Conservation (phyloP, 2,113 vertebrate genomes). For the Hassar affinis region DNA sequence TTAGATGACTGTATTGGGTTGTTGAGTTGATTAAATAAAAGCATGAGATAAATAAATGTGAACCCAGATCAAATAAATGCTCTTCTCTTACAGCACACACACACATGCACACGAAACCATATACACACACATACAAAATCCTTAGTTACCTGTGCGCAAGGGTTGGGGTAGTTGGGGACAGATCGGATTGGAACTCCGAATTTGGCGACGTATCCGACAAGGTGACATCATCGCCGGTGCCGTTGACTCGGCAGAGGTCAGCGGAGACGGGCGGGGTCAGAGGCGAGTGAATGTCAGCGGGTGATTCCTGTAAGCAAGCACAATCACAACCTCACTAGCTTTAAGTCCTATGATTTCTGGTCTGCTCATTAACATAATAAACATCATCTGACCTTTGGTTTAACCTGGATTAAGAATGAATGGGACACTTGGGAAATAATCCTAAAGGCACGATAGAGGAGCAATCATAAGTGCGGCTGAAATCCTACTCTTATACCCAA, state of each 20-base stretch:
- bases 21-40: slow-evolving; percentile 36
- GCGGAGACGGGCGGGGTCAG: slow-evolving; percentile 80
- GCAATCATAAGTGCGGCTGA: not conserved
- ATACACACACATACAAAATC: not conserved
- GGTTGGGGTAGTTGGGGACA: slow-evolving; percentile 90
- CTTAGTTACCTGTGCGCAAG: slow-evolving; percentile 92
- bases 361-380: not conserved
- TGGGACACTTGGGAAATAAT: not conserved
- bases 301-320: slow-evolving; percentile 70
- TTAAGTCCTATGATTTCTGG: not conserved
- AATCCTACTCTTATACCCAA: not conserved
- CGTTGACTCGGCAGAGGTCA: slow-evolving; percentile 80
- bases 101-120: not conserved
- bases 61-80: slow-evolving; percentile 19
- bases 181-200: slow-evolving; percentile 85
- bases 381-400: not conserved
- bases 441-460: not conserved
- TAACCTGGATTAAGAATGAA: not conserved
- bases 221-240: slow-evolving; percentile 85
- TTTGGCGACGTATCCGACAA: slow-evolving; percentile 86
- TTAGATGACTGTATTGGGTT: slow-evolving; percentile 33
- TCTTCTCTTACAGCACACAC: slow-evolving; percentile 12
- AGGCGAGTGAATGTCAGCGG: slow-evolving; percentile 80
- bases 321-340: slow-evolving; percentile 32
- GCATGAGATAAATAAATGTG: not conserved